Evolutionary conservation across 2,113 vertebrate genomes (phyloP).

Genomic region (Xenopus tropicalis): UCB_Xtro_10.0 CM004444.2:133284501-133285000

Average conservation of each 20-base stretch:
- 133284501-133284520: constrained; percentile 4
- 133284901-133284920: too few species aligned
- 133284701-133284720: constrained; percentile 25
- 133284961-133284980: too few species aligned
- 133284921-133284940: too few species aligned
- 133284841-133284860: too few species aligned
- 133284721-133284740: constrained; percentile 16
- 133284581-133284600: constrained; percentile 34
- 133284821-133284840: background rate
- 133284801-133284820: background rate
- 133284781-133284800: constrained; percentile 3
- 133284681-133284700: constrained; percentile 17
- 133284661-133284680: constrained; percentile 30
- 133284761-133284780: constrained; percentile 24
- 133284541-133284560: constrained; percentile 29
- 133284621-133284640: constrained; percentile 42
- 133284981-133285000: too few species aligned
- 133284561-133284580: constrained; percentile 30
- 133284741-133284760: constrained; percentile 18
- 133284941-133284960: too few species aligned
- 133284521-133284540: constrained; percentile 4
- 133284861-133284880: too few species aligned
- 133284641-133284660: constrained; percentile 44
- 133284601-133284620: constrained; percentile 43
- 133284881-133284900: too few species aligned